Evolutionary conservation across 1,140 invertebrate genomes (phyloP).

Genomic region (Oedothorax gibbosus): DNA sequence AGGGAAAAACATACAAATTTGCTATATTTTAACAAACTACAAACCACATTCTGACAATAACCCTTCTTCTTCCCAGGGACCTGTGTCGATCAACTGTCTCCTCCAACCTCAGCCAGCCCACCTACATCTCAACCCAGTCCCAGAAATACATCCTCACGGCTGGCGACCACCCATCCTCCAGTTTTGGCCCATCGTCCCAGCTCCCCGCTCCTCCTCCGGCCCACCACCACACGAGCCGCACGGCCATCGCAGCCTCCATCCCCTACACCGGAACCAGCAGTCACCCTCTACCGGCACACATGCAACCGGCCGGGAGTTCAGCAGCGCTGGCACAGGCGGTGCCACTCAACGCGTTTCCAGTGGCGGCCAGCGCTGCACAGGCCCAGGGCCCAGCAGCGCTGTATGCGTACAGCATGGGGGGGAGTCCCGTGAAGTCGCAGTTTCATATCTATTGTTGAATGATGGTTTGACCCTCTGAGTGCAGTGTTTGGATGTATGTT

Average conservation of each 20-base stretch:
- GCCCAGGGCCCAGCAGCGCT: slow-evolving; percentile 18
- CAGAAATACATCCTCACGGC: slow-evolving; percentile 63
- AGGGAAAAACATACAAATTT: no score
- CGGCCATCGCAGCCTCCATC: slow-evolving; percentile 47
- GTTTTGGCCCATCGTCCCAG: slow-evolving; percentile 36
- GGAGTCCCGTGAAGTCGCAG: slow-evolving; percentile 46
- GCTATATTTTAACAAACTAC: no score
- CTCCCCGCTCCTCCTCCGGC: slow-evolving; percentile 62
- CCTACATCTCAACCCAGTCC: slow-evolving; percentile 63
- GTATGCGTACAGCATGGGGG: slow-evolving; percentile 51
- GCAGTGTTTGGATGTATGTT: no score
- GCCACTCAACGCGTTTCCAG: slow-evolving; percentile 47
- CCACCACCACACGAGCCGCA: slow-evolving; percentile 58
- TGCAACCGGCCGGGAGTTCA: slow-evolving; percentile 54
- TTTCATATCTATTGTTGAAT: slow-evolving; percentile 57
- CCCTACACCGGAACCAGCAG: slow-evolving; percentile 40
- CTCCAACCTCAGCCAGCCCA: slow-evolving; percentile 59
- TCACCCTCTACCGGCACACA: slow-evolving; percentile 49
- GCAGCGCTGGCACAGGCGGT: slow-evolving; percentile 35
- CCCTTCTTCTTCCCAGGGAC: slow-evolving; percentile 60
- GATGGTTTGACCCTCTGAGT: not conserved
- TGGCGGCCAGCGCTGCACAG: not conserved
- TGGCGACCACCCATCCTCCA: slow-evolving; percentile 30
- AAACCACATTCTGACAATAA: no score
- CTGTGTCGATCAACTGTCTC: slow-evolving; percentile 62